phyloP scores from a whole-genome alignment of 2,113 vertebrate genomes.

The Cinclus mexicanus region DNA sequence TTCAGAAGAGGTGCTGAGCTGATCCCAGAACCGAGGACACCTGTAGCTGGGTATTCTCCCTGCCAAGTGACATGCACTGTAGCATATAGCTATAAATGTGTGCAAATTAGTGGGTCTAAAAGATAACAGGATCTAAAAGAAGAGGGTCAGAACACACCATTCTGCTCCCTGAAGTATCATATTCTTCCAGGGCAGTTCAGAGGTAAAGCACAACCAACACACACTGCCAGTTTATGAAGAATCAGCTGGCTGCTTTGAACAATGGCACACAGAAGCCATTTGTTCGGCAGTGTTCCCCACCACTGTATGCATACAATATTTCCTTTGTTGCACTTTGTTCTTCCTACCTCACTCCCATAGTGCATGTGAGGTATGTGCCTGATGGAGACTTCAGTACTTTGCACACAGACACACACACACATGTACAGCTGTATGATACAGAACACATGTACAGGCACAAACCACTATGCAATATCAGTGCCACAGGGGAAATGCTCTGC shows the following conservation, averaged over 20 bases:
- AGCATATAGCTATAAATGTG: not conserved
- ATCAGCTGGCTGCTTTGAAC: not conserved
- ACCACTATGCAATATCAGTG: not conserved
- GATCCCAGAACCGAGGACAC: not conserved
- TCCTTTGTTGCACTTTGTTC: not conserved
- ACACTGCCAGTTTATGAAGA: not conserved
- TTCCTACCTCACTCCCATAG: accelerated
- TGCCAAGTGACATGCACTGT: not conserved
- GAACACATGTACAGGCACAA: not conserved
- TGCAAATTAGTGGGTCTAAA: not conserved
- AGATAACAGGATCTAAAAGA: not conserved
- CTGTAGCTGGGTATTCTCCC: not conserved
- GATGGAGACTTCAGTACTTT: not conserved
- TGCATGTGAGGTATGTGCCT: not conserved
- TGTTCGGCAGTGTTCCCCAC: not conserved
- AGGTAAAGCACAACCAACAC: not conserved
- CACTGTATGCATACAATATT: not conserved
- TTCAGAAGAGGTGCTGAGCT: not conserved
- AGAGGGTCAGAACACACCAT: not conserved
- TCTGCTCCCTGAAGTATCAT: not conserved
- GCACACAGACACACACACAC: too few relatives aligned
- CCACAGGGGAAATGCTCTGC: not conserved
- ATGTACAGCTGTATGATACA: not conserved
- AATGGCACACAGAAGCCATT: not conserved
- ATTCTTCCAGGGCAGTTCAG: not conserved